phyloP scores from a whole-genome alignment of 1,140 invertebrate genomes.

The Zaprionus taronus region DNA sequence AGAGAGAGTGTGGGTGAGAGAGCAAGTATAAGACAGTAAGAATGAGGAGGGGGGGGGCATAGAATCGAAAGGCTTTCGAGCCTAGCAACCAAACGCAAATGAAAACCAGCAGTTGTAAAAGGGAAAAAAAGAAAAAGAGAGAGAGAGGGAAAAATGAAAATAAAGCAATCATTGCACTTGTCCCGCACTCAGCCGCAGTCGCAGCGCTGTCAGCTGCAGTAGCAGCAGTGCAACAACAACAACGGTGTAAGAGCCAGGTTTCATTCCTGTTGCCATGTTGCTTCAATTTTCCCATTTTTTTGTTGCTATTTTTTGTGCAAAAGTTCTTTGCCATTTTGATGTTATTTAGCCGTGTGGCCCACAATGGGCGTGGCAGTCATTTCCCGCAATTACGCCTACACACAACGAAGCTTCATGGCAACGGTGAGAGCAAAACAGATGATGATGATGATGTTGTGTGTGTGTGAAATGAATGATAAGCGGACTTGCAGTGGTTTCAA shows the following conservation, averaged over 20 bases:
- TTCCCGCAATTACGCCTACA: conserved; percentile 79
- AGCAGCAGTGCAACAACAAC: conserved; percentile 20
- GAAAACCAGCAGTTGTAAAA: conserved; percentile 66
- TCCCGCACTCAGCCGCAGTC: conserved; percentile 42
- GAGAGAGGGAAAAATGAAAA: conserved; percentile 34
- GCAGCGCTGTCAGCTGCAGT: conserved; percentile 20
- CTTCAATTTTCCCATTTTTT: conserved; percentile 45
- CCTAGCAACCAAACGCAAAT: conserved; percentile 63
- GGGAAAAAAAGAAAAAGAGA: conserved; percentile 13
- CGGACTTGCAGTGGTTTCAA: conserved; percentile 29
- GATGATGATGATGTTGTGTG: conserved; percentile 26
- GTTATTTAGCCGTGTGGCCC: conserved; percentile 50
- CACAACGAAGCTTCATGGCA: conserved; percentile 37
- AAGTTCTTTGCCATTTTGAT: conserved; percentile 28
- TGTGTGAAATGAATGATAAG: conserved; percentile 40
- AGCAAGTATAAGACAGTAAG: background rate
- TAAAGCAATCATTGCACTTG: conserved; percentile 79
- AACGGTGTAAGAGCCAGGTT: conserved; percentile 15
- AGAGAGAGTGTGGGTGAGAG: background rate
- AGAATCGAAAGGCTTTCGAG: conserved; percentile 55
- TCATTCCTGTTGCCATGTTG: conserved; percentile 61
- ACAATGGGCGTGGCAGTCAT: conserved; percentile 79
- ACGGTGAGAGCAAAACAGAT: conserved; percentile 16
- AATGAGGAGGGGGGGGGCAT: background rate
- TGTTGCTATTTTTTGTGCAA: conserved; percentile 5